These are phyloP conservation scores for Harpalus rufipes DNA, from an alignment of 2,888 invertebrate species.

Conservation along the genomic window DNA sequence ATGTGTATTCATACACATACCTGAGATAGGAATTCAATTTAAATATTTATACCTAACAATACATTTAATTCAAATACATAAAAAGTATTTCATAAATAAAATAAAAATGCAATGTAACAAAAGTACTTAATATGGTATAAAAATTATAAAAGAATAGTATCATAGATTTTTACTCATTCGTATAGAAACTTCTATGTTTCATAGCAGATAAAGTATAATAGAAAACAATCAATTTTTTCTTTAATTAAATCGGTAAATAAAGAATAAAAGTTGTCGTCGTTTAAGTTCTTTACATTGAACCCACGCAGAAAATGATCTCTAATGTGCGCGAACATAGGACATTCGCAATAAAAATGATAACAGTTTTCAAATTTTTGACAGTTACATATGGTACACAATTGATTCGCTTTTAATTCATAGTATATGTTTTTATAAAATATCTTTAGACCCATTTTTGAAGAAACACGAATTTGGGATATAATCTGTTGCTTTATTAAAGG, in stretches of 20 bases:
- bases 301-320: neutral
- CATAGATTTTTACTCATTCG: neutral
- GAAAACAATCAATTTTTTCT: neutral
- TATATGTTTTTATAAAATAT: neutral
- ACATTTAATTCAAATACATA: no score
- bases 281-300: neutral
- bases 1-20: no score
- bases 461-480: neutral
- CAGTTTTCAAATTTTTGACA: no score
- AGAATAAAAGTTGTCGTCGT: neutral
- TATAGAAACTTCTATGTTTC: neutral
- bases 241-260: neutral
- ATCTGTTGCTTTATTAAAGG: constrained; percentile 7
- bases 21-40: no score
- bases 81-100: no score
- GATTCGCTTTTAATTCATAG: neutral
- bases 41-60: no score
- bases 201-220: neutral
- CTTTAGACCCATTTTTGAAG: neutral
- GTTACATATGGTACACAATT: no score
- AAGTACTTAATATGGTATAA: no score
- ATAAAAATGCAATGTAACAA: no score
- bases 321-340: neutral
- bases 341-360: neutral
- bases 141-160: no score